Evolutionary conservation across 2,113 vertebrate genomes (phyloP).

Genomic region (Nerophis ophidion): DNA sequence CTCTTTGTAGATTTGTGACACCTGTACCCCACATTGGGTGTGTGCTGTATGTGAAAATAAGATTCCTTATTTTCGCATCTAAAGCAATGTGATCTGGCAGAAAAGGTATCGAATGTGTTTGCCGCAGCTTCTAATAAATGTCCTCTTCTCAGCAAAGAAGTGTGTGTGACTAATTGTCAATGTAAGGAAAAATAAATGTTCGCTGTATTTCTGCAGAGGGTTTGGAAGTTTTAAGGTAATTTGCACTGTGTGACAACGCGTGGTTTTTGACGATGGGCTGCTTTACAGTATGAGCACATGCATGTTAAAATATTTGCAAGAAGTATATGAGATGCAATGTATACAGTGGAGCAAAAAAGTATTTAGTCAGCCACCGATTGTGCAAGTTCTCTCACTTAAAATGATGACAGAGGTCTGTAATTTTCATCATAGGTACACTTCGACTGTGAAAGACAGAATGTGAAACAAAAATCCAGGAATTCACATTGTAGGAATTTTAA

Average conservation of each 20-base stretch:
- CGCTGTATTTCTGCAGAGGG: constrained; percentile 2
- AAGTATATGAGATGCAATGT: background rate
- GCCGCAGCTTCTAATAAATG: background rate
- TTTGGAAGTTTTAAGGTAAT: constrained; percentile 25
- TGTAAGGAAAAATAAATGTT: constrained; percentile 5
- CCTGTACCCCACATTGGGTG: constrained; percentile 2
- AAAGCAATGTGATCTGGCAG: constrained; percentile 11
- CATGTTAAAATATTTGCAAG: constrained; percentile 36
- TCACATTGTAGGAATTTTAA: too few species aligned
- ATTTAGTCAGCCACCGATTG: too few species aligned
- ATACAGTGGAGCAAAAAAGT: too few species aligned
- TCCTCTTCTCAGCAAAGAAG: background rate
- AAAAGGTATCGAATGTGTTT: background rate
- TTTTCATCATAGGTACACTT: too few species aligned
- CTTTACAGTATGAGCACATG: constrained; percentile 3
- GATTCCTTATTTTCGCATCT: constrained; percentile 15
- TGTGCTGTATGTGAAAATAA: constrained; percentile 8
- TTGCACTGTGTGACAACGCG: background rate
- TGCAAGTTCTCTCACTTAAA: too few species aligned
- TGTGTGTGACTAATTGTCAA: constrained; percentile 21
- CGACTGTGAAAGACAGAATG: too few species aligned
- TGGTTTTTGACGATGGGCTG: background rate
- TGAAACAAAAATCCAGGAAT: too few species aligned
- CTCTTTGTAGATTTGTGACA: constrained; percentile 5
- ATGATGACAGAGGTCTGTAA: too few species aligned